These are phyloP conservation scores for Orientallactaga bullata DNA, from an alignment of 2,113 vertebrate species.

Conservation along the genomic window DNA sequence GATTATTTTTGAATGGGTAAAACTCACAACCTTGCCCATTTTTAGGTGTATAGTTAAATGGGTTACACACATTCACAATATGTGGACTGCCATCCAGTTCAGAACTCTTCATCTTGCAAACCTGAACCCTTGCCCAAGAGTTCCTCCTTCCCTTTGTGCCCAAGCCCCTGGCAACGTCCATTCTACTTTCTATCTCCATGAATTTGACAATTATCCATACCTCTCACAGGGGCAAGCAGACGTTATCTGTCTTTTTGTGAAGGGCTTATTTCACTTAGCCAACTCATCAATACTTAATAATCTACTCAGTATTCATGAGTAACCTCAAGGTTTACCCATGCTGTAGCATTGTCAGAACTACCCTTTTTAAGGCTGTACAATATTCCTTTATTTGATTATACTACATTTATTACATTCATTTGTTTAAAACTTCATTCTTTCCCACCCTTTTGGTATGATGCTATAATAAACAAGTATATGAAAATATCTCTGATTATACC, in stretches of 20 bases:
- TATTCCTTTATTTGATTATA: not conserved
- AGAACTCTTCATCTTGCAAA: not conserved
- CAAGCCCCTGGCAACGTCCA: not conserved
- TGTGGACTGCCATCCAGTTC: not conserved
- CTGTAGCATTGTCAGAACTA: not conserved
- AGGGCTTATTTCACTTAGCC: not conserved
- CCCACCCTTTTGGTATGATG: not conserved
- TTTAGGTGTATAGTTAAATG: not conserved
- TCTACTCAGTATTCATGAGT: too few species aligned
- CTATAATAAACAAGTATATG: not conserved
- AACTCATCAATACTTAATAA: not conserved
- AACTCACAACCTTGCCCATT: not conserved
- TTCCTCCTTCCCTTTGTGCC: not conserved
- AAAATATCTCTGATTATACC: not conserved
- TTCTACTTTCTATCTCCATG: not conserved
- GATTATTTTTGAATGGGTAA: constrained; percentile 20
- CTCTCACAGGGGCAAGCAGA: not conserved
- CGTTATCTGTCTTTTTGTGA: not conserved
- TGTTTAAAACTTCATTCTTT: not conserved
- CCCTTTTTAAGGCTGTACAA: not conserved
- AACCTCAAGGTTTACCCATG: not conserved
- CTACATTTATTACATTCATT: not conserved
- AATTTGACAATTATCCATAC: not conserved
- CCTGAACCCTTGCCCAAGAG: not conserved
- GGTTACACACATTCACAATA: not conserved